These are phyloP conservation scores for Drosophila insularis DNA, from an alignment of 1,140 invertebrate genomes.

Conservation along the genomic window DNA sequence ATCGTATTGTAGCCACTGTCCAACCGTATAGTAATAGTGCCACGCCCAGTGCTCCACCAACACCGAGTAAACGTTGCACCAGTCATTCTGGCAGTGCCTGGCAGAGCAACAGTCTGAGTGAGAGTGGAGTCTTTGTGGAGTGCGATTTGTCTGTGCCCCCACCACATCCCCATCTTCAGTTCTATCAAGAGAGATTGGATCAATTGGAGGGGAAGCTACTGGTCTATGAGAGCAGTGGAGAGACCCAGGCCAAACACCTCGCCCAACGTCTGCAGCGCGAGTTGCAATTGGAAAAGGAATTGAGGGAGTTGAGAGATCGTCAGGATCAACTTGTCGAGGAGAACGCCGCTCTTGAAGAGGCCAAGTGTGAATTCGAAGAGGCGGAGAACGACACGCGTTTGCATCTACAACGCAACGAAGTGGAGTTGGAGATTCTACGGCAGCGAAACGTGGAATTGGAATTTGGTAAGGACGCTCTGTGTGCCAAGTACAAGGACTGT, in stretches of 20 bases:
- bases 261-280: conserved; percentile 85
- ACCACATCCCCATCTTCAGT: conserved; percentile 84
- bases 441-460: conserved; percentile 84
- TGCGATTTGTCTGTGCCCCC: conserved; percentile 69
- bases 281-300: conserved; percentile 83
- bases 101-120: conserved; percentile 83
- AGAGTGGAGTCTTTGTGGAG: conserved; percentile 87
- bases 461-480: conserved; percentile 74
- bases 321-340: conserved; percentile 84
- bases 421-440: conserved; percentile 76
- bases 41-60: conserved; percentile 58
- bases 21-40: conserved; percentile 77
- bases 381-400: conserved; percentile 87
- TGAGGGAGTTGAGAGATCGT: conserved; percentile 84
- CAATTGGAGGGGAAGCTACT: conserved; percentile 85
- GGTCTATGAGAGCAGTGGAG: conserved; percentile 85
- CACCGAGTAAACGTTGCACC: conserved; percentile 53
- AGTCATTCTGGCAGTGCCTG: conserved; percentile 43
- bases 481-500: conserved; percentile 83
- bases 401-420: conserved; percentile 85
- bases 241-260: conserved; percentile 84
- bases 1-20: conserved; percentile 78
- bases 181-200: conserved; percentile 85
- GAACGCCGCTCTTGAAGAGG: conserved; percentile 85
- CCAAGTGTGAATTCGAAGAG: conserved; percentile 87